Conservation (phyloP, 2,113 vertebrate species). For the Mormoops blainvillei region DNA sequence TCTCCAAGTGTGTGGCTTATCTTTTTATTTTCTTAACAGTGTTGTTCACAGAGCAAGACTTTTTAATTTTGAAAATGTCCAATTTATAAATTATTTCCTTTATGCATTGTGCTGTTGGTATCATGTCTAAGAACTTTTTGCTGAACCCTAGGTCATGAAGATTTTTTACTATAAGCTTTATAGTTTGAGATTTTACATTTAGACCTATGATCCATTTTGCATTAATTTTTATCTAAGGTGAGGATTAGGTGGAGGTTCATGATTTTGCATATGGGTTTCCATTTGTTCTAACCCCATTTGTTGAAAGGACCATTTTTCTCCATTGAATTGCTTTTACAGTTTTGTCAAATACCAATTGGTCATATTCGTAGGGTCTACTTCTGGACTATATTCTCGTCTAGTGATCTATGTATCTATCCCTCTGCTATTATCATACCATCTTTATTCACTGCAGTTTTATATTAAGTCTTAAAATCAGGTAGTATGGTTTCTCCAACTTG, state of each 20-base stretch:
- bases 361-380: background rate
- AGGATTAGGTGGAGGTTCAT: background rate
- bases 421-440: background rate
- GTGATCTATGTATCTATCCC: background rate
- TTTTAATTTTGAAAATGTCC: slow-evolving; percentile 28
- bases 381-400: background rate
- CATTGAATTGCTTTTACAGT: background rate
- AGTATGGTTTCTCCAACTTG: background rate
- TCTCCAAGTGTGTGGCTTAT: background rate
- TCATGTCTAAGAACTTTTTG: background rate
- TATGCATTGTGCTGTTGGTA: background rate
- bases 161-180: slow-evolving; percentile 1
- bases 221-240: background rate
- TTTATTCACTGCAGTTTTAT: background rate
- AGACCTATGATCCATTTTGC: background rate
- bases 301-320: background rate
- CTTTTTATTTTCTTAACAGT: background rate
- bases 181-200: slow-evolving; percentile 11
- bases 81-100: background rate
- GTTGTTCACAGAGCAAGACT: background rate
- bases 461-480: background rate
- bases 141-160: background rate
- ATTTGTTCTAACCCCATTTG: background rate
- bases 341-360: background rate
- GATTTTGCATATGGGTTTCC: background rate